phyloP scores from a whole-genome alignment of 2,113 vertebrate genomes.

The Periophthalmodon schlosseri region DNA sequence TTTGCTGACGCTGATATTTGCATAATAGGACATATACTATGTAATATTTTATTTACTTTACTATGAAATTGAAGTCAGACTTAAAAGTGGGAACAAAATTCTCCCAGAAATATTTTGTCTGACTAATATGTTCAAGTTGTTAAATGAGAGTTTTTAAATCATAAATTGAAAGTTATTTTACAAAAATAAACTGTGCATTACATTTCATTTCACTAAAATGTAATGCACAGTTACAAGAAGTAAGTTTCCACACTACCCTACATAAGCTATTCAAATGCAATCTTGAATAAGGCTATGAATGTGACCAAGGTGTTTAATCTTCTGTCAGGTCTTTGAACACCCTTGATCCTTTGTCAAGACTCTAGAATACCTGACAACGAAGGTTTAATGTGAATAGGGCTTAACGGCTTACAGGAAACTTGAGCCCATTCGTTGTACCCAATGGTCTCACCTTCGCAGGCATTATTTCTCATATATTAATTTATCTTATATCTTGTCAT shows the following conservation, averaged over 20 bases:
- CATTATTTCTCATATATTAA: not conserved
- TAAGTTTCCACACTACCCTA: not conserved
- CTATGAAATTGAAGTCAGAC: not conserved
- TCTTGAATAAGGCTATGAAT: not conserved
- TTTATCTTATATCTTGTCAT: constrained; percentile 3
- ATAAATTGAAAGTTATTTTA: not conserved
- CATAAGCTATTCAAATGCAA: not conserved
- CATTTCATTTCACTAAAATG: not conserved
- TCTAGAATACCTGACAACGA: constrained; percentile 27
- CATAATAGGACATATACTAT: no score
- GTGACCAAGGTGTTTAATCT: constrained; percentile 28
- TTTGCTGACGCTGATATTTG: no score
- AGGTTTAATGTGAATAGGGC: constrained; percentile 51
- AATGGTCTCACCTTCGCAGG: constrained; percentile 34
- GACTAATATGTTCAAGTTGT: no score
- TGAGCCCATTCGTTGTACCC: constrained; percentile 32
- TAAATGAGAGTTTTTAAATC: no score
- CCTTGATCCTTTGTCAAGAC: constrained; percentile 19
- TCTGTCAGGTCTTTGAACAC: constrained; percentile 6
- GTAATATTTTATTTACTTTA: no score
- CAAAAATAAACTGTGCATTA: not conserved
- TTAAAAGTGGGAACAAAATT: not conserved
- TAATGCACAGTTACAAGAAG: not conserved
- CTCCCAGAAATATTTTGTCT: no score
- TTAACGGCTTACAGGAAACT: constrained; percentile 64